Percentiles rank a stretch among this genome's conserved stretches.
Evolutionary conservation across 2,797 vertebrate species (phyloP).

Genomic region (Anas acuta): DNA sequence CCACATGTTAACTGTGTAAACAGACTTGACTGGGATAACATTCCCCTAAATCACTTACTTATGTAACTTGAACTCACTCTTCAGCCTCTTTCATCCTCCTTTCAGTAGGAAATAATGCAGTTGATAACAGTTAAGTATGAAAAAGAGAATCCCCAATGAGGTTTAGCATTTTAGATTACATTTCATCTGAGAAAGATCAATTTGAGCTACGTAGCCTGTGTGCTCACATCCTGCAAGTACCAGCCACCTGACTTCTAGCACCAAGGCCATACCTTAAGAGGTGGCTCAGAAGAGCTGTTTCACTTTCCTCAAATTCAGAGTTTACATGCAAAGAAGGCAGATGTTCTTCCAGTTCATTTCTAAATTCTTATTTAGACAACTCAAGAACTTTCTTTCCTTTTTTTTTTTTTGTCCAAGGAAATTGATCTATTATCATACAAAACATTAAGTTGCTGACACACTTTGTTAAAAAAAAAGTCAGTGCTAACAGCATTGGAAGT

Average conservation of each 20-base stretch:
- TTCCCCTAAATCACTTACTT: not conserved
- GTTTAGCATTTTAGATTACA: not conserved
- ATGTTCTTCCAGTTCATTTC: not conserved
- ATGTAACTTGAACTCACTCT: not conserved
- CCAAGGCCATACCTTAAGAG: not conserved
- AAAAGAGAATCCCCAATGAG: not conserved
- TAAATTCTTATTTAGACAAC: not conserved
- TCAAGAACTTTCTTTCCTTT: not conserved
- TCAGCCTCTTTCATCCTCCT: not conserved
- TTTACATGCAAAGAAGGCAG: not conserved
- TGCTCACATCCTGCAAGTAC: not conserved
- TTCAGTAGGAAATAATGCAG: not conserved
- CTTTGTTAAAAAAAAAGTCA: not conserved
- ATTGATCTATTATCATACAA: not conserved
- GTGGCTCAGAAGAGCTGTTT: not conserved
- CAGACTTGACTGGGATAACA: not conserved
- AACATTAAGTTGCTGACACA: rapidly evolving
- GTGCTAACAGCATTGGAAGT: not conserved
- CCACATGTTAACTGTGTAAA: not conserved
- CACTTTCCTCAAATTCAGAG: not conserved
- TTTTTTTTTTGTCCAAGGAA: not conserved
- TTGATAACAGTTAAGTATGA: not conserved
- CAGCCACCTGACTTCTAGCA: not conserved
- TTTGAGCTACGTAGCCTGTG: not conserved
- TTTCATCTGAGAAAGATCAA: not conserved